These are phyloP conservation scores for Clusia tigrina DNA, from an alignment of 2,888 invertebrate species.

Conservation along the genomic window DNA sequence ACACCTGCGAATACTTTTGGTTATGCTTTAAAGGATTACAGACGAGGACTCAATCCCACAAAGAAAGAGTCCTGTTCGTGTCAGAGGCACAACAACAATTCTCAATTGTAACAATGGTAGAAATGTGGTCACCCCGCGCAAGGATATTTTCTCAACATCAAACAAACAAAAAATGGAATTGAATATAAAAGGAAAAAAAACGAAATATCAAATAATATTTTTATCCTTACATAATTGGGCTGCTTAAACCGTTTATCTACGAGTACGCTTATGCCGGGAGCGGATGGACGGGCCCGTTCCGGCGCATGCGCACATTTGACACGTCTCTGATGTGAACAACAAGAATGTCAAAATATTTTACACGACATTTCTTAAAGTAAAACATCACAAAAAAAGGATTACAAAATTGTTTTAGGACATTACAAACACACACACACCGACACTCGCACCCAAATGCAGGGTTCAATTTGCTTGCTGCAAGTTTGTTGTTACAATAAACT, in stretches of 20 bases:
- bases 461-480: no score
- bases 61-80: background rate
- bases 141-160: background rate
- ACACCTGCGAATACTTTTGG: background rate
- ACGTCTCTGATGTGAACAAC: background rate
- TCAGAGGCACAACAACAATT: slow-evolving; percentile 4
- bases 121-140: background rate
- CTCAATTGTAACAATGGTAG: background rate
- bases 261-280: background rate
- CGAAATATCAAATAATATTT: background rate
- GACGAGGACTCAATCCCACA: no score
- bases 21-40: slow-evolving; percentile 3
- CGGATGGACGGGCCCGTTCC: background rate
- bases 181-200: no score
- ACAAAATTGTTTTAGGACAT: background rate
- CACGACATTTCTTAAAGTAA: background rate
- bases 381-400: slow-evolving; percentile 1
- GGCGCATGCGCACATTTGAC: background rate
- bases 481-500: no score
- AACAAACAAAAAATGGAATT: background rate
- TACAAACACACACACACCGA: no score
- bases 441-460: no score
- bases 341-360: slow-evolving; percentile 6
- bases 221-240: slow-evolving; percentile 8
- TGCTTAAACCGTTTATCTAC: slow-evolving; percentile 1